These are phyloP conservation scores for Rallus crepitans DNA, from an alignment of 2,797 vertebrate genomes.

Conservation along the genomic window DNA sequence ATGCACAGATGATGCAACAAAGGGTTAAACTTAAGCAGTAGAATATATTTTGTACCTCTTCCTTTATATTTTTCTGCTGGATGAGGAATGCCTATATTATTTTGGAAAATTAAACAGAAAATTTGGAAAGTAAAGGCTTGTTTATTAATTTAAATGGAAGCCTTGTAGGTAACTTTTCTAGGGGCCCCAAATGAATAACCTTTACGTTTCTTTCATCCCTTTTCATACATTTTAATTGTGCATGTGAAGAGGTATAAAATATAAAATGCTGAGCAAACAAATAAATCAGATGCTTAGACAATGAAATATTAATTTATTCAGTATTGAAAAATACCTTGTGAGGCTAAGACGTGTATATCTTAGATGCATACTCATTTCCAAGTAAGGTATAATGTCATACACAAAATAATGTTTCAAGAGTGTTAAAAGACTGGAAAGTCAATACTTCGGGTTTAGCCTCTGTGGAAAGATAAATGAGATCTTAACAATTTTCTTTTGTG, in stretches of 20 bases:
- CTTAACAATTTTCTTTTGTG: neutral
- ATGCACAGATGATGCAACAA: neutral
- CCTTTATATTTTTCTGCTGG: neutral
- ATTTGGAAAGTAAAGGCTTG: neutral
- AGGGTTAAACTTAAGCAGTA: neutral
- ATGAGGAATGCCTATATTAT: neutral
- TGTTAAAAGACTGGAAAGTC: neutral
- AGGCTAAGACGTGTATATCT: neutral
- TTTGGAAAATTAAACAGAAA: neutral
- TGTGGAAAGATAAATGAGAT: neutral
- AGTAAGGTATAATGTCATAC: neutral
- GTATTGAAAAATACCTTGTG: neutral
- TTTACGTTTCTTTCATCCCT: neutral
- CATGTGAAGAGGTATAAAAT: neutral
- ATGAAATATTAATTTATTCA: neutral
- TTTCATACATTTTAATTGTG: neutral
- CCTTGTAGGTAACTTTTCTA: neutral
- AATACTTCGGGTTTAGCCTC: neutral
- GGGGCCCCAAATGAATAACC: neutral
- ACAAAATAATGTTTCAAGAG: neutral
- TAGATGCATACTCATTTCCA: too few species aligned
- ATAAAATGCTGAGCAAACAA: neutral
- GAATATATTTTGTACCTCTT: neutral
- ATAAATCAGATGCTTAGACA: neutral
- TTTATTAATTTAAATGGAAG: neutral